Base-by-base conservation (phyloP, 2,797 vertebrate genomes). In the Natrix natrix region DNA sequence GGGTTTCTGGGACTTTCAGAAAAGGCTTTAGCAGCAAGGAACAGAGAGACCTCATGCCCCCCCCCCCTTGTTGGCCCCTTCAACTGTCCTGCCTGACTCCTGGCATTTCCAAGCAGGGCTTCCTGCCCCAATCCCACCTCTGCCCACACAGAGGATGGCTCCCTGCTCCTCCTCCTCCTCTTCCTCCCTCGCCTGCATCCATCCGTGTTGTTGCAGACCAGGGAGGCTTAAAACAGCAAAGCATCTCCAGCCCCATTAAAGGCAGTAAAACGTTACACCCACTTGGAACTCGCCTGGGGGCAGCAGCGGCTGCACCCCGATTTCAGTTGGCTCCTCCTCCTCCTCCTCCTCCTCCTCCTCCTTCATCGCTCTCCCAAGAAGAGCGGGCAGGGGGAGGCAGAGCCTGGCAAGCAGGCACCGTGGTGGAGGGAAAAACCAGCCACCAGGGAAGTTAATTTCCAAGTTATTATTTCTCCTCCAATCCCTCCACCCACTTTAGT, bases 361-460 rank as follows among this genome's bases (percentile, higher is more conserved):
- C 32, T 24, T 93, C 94, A 95, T 93, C 94, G 87, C 88, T 88
- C 24, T 60, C 16, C 8, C 26, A 1, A 59, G 90, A 48, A 28
- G 8, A 91, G 5, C 17, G 11, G 4, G 28, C 60, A 28, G 60
- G 26, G 37, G 57, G 43, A 28, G 11, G 91, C 1, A 12, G 83
- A 59, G 4, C 57, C 93, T 28, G 66, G 91, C 14, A n/a, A 89
- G 88, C 78, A 92, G 17, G 22, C 13, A 37, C n/a, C n/a, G 20
- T 92, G 91, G 93, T 61, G 94, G 94, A 88, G 0, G 4, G 90
- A 83, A 12, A 28, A 26, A 1, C 87, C 91, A 89, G 90, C 78
- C 91, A 91, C 56, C 93, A 87, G 78, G 93, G 88, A 94, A 95
- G 88, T 90, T 78, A 52, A 93, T 93, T 95, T 96, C 94, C 93